Percentiles rank a stretch among this genome's conserved stretches.
phyloP scores from a whole-genome alignment of 2,113 vertebrate species.

The Seriola aureovittata region DNA sequence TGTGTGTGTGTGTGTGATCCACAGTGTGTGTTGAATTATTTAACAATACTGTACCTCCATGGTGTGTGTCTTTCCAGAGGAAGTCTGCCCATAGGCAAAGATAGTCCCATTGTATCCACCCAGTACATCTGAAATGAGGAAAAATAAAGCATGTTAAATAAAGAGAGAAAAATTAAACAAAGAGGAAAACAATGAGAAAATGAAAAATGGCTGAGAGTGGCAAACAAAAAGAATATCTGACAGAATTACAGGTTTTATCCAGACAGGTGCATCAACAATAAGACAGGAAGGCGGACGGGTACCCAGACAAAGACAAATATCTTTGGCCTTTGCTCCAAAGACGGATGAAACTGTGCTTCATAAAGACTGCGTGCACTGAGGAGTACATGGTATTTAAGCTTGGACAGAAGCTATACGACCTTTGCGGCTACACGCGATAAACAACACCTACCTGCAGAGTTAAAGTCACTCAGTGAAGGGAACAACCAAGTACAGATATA shows the following conservation, averaged over 20 bases:
- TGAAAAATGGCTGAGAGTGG: not conserved
- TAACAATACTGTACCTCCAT: conserved; percentile 89
- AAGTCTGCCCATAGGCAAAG: conserved; percentile 95
- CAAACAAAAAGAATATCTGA: not conserved
- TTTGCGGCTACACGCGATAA: conserved; percentile 57
- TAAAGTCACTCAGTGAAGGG: conserved; percentile 12
- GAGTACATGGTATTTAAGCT: conserved; percentile 45
- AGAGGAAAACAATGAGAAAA: not conserved
- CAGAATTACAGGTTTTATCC: not conserved
- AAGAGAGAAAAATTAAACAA: not conserved
- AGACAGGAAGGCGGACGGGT: conserved; percentile 18
- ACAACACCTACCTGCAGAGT: conserved; percentile 51
- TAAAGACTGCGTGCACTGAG: conserved; percentile 22
- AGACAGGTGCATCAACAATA: not conserved
- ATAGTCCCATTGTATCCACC: conserved; percentile 96
- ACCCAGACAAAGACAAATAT: conserved; percentile 36
- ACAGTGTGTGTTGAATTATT: conserved; percentile 61
- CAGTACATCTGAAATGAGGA: conserved; percentile 87
- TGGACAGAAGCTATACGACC: conserved; percentile 39
- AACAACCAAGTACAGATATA: not conserved
- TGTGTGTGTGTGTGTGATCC: conserved; percentile 6
- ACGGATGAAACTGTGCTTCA: conserved; percentile 22
- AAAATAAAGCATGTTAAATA: conserved; percentile 26
- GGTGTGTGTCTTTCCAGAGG: conserved; percentile 96
- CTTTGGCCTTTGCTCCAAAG: conserved; percentile 54